Conservation (phyloP, 1,140 invertebrate species). For the Sinonovacula constricta region DNA sequence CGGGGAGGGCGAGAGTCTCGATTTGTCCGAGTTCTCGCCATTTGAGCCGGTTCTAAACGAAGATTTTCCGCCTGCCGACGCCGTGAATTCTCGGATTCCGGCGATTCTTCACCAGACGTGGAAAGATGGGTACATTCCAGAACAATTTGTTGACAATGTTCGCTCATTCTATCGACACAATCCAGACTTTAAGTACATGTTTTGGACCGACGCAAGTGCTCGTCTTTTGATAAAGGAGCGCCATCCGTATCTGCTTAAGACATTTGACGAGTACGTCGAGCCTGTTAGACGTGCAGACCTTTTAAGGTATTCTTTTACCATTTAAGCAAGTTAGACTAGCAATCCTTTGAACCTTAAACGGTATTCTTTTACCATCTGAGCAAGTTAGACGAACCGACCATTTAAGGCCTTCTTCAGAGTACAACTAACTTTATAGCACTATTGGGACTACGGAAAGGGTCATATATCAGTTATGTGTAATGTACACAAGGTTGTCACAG, state of each 20-base stretch:
- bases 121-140: conserved; percentile 61
- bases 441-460: too few species aligned
- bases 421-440: too few species aligned
- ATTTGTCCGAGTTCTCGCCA: neutral
- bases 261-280: conserved; percentile 63
- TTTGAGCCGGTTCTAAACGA: conserved; percentile 11
- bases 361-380: too few species aligned
- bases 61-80: conserved; percentile 27
- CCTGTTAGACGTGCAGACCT: conserved; percentile 67
- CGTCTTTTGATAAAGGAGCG: conserved; percentile 55
- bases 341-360: too few species aligned
- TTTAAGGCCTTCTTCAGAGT: too few species aligned
- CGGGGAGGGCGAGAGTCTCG: neutral
- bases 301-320: conserved; percentile 43
- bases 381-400: too few species aligned
- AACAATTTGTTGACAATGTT: conserved; percentile 57
- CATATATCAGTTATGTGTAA: too few species aligned
- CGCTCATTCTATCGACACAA: conserved; percentile 62
- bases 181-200: conserved; percentile 70
- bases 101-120: conserved; percentile 73
- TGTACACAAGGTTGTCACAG: too few species aligned
- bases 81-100: conserved; percentile 56
- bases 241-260: conserved; percentile 59
- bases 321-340: too few species aligned
- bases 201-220: conserved; percentile 70